These are phyloP conservation scores for Steatocranus sp. DNA, from an alignment of 2,797 vertebrate species.

Conservation along the genomic window DNA sequence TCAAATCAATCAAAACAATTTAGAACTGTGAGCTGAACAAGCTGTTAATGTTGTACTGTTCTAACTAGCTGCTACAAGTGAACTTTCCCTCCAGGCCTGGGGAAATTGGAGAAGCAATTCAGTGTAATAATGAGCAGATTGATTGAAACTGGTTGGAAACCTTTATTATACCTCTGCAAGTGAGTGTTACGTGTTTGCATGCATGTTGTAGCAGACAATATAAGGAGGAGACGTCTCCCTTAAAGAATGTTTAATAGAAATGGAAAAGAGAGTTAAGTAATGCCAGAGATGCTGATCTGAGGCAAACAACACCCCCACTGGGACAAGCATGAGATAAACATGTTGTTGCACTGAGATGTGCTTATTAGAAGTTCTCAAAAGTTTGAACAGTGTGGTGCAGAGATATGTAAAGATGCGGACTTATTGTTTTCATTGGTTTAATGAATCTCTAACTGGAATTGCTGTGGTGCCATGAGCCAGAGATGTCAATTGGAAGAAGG, in stretches of 20 bases:
- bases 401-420: background rate
- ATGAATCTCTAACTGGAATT: background rate
- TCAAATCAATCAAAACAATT: slow-evolving; percentile 19
- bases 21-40: background rate
- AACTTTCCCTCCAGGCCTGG: slow-evolving; percentile 21
- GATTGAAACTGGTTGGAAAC: slow-evolving; percentile 36
- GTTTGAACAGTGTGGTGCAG: background rate
- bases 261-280: background rate
- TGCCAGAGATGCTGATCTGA: no score
- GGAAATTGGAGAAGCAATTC: background rate
- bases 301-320: background rate
- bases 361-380: background rate
- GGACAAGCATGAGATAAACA: background rate
- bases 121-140: slow-evolving; percentile 41
- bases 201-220: background rate
- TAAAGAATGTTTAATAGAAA: background rate
- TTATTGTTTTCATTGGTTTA: background rate
- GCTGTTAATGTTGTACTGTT: slow-evolving; percentile 6
- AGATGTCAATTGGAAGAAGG: background rate
- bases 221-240: background rate
- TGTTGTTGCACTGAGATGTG: background rate
- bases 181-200: background rate
- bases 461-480: background rate
- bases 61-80: slow-evolving; percentile 30
- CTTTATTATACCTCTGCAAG: slow-evolving; percentile 31